Base-by-base conservation (phyloP, 2,797 vertebrate species). In the Crenuchus spilurus region DNA sequence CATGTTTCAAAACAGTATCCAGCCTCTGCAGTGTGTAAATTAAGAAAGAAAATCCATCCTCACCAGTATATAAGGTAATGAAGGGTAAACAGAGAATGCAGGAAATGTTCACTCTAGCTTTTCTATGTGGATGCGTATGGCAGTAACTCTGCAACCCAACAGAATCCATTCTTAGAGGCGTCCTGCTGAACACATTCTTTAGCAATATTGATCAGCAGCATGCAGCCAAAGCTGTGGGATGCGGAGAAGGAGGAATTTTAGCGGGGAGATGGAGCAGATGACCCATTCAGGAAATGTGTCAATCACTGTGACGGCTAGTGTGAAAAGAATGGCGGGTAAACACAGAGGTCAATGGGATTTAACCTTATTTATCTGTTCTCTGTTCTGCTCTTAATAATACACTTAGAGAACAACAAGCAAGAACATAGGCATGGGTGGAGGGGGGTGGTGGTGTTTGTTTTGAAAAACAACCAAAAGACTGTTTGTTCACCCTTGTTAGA, bases 351-450 rank as follows among this genome's bases (percentile, higher is more conserved):
- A 69, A 20, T 75, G 6, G 46, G 57, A 54, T 49, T 69, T 75
- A 44, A 54, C 65, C 48, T 69, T 51, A 75, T 61, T 52, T 61
- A 51, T 61, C 35, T 42, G 42, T 74, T 74, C 26, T 41, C 54
- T 41, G 51, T 69, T 61, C 35, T 31, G 26, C 55, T 68, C 26
- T 16, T 68, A 62, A 69, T 75, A 48, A 37, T 60, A 51, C 42
- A 61, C 44, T 35, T n/a, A 8, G 16, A 31, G n/a, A 55, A 20
- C 3, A 58, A 35, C n/a, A 18, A 33, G 3, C 14, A 31, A 31
- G 26, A 28, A 16, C 52, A n/a, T 31, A 14, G 6, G 20, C 9
- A 14, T 22, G 22, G 8, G 11, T 18, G 4, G 4, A n/a, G 57
- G 33, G 30, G 10, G 2, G 31, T 18, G 16, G 6, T 18, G 14